Evolutionary conservation across 2,797 vertebrate species (phyloP).

Genomic region (Poecilia velifera): DNA sequence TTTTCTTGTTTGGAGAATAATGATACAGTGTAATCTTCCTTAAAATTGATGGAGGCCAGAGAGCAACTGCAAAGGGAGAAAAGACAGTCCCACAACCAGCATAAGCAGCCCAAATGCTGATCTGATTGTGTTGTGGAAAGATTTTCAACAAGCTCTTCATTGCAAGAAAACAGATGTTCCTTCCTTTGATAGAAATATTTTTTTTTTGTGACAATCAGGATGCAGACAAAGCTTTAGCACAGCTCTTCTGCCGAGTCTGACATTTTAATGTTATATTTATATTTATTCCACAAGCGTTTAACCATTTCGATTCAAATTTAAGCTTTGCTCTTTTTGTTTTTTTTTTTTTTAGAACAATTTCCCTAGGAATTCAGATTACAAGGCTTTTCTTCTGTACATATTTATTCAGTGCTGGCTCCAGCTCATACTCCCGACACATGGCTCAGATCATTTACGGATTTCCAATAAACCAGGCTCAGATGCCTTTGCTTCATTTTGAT

Average conservation of each 20-base stretch:
- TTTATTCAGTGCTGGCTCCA: conserved; percentile 22
- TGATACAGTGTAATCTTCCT: not conserved
- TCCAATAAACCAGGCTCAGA: conserved; percentile 44
- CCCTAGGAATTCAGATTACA: conserved; percentile 15
- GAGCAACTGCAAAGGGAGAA: not conserved
- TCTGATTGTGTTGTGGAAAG: not conserved
- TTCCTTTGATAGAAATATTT: too few relatives aligned
- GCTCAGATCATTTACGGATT: conserved; percentile 36
- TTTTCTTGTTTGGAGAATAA: not conserved
- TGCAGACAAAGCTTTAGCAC: not conserved
- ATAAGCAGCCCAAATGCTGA: not conserved
- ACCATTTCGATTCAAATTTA: not conserved
- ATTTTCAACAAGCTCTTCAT: not conserved
- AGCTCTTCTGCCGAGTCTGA: not conserved
- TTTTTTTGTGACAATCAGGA: not conserved
- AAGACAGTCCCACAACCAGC: not conserved
- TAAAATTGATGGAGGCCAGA: not conserved
- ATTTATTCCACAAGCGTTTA: not conserved
- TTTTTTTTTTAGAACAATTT: conserved; percentile 12
- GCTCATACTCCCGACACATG: not conserved
- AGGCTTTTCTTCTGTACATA: conserved; percentile 31
- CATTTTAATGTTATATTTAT: not conserved
- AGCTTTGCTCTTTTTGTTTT: not conserved
- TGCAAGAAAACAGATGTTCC: not conserved
- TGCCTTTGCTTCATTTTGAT: conserved; percentile 53